Evolutionary conservation across 2,797 vertebrate genomes (phyloP).

Genomic region (Trematomus bernacchii): DNA sequence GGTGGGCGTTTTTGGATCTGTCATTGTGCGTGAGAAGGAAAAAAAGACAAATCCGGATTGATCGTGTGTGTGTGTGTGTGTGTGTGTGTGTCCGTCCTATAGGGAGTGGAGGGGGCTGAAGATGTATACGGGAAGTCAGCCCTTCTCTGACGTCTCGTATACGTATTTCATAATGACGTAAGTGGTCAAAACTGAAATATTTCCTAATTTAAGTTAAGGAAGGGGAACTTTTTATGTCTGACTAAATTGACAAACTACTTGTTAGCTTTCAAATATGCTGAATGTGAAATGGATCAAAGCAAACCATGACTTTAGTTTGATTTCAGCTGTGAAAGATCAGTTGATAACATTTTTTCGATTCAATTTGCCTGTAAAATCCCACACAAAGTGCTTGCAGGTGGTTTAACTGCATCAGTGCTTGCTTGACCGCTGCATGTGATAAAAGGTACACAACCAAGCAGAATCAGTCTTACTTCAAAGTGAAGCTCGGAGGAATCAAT

Average conservation of each 20-base stretch:
- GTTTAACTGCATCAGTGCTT: not conserved
- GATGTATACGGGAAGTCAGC: constrained; percentile 48
- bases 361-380: not conserved
- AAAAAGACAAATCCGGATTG: constrained; percentile 54
- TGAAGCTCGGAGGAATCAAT: constrained; percentile 36
- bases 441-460: constrained; percentile 4
- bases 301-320: not conserved
- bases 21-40: constrained; percentile 46
- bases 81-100: not conserved
- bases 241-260: not conserved
- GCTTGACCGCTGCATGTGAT: not conserved
- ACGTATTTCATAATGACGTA: not conserved
- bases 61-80: constrained; percentile 37
- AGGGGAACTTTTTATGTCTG: not conserved
- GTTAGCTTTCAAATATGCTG: not conserved
- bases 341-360: not conserved
- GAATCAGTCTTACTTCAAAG: constrained; percentile 41
- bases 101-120: constrained; percentile 22
- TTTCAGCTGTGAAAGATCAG: not conserved
- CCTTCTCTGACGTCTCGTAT: constrained; percentile 36
- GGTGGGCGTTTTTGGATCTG: constrained; percentile 75
- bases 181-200: constrained; percentile 18
- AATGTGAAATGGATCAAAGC: not conserved
- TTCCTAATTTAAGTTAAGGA: not conserved
- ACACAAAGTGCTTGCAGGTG: not conserved